Evolutionary conservation across 2,113 vertebrate genomes (phyloP).

Genomic region (Siniperca knerii): DNA sequence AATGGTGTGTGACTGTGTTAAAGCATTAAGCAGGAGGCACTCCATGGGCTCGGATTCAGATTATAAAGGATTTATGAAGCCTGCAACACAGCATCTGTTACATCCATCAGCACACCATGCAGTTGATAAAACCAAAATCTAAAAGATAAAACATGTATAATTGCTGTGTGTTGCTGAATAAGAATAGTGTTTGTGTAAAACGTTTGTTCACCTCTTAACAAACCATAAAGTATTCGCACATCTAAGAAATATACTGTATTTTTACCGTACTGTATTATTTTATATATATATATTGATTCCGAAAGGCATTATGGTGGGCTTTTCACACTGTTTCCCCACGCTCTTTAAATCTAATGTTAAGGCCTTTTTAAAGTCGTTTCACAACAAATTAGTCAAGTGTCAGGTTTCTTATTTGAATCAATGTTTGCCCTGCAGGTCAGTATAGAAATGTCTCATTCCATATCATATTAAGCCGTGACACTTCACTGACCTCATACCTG

Average conservation of each 20-base stretch:
- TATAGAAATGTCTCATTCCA: background rate
- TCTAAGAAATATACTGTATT: background rate
- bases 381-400: background rate
- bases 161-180: background rate
- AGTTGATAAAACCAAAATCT: conserved; percentile 17
- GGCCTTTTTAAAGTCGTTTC: background rate
- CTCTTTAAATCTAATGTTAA: background rate
- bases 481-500: background rate
- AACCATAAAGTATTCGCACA: background rate
- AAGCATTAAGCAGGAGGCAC: conserved; percentile 57
- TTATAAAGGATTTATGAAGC: conserved; percentile 75
- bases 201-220: background rate
- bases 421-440: background rate
- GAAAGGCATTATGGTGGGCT: background rate
- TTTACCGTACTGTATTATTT: background rate
- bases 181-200: background rate
- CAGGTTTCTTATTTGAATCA: background rate
- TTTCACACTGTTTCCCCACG: background rate
- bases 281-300: too few relatives aligned
- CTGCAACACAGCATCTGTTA: conserved; percentile 62
- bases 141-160: conserved; percentile 24
- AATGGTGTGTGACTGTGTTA: conserved; percentile 1
- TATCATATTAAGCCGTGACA: background rate
- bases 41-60: conserved; percentile 67
- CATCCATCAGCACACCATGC: conserved; percentile 41